Evolutionary conservation across 1,140 invertebrate genomes (phyloP), one percentile per base, ranked within the genome.

Genomic region (Penaeus vannamei): DNA sequence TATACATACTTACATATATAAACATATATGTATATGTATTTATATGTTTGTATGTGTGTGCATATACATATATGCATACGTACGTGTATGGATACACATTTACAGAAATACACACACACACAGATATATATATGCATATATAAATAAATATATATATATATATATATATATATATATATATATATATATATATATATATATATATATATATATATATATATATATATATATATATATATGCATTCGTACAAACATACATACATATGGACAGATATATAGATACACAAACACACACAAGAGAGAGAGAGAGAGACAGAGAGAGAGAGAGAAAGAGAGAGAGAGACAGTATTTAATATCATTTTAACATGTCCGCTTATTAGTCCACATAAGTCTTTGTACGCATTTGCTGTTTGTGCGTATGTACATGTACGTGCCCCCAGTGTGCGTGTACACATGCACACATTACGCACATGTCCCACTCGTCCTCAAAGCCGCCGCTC

Each of bases 81-180:
- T 82, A 46, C 46, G 53, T 82, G 53, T 82, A 81, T 81, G 53
- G 32, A 46, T 81, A 81, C 53, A 81, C 53, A 81, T 81, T 42
- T 81, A 81, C 17, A 36, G 22, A 36, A 17, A 36, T 83, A 83
- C n/a, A 83, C n/a, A 83, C 61, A 60, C 61, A 83, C 61, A 60
- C 61, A 83, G 61, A 60, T 83, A 83, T 83, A 60, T 83, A 83
- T 83, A 83, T 83, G 61, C 61, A 83, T 83, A 83, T 83, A 83
- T 83, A 83, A 61, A 83, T 83, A 83, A 61, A 83, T 60, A 83
- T 60, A 83, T 83, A 83, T 83, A 83, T 83, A 83, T 83, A 83
- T 62, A 83, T 83, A 83, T 62, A 83, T 83, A 83, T 62, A 83
- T 83, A 83, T 83, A 83, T 69, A 84, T 84, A 84, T 84, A 84